Evolutionary conservation across 2,113 vertebrate genomes (phyloP), one percentile per base, ranked within the genome.

Genomic region (Cephalophus harveyi): DNA sequence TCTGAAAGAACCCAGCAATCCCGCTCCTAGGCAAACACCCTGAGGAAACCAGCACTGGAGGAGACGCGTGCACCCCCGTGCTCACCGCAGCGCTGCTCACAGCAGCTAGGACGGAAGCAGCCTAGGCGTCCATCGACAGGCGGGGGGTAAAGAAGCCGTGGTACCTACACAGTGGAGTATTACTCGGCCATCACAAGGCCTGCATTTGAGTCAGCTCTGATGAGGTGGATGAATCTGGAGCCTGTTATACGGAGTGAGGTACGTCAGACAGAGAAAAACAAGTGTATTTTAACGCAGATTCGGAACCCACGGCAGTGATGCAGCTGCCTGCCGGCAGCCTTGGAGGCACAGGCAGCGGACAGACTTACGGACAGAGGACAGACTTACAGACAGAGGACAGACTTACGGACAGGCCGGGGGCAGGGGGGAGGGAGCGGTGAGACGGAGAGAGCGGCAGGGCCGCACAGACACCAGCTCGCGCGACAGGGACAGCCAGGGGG

Each of bases 121-220:
- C 67, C 19, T 11, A 2, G n/a, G 64, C 1, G 2, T 2, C 36
- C 19, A 2, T 25, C 5, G 10, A 12, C 67, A 71, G n/a, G 6
- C 2, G 36, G 6, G 5, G 21, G 67, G 2, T 6, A 6, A 6
- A 12, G 67, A 6, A 12, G 21, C 67, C 3, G 1, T 0, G 5
- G 67, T 0, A 1, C 36, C 6, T 2, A 6, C 5, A 40, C 21
- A 2, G 1, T 2, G 19, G 67, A 6, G 0, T 25, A 3, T 2
- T 0, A 2, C 67, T 40, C 67, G 3, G 67, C 10, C 67, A 6
- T 1, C 1, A 12, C 17, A 13, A 25, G 21, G 21, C 11, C 0
- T 40, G 67, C 67, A 6, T 13, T 2, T 1, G n/a, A 23, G n/a
- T 23, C 67, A 40, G 67, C 2, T 12, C 67, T 23, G n/a, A 40